Evolutionary conservation across 2,113 vertebrate species (phyloP), one percentile per base, ranked within the genome.

Genomic region (Myotis lucifugus): DNA sequence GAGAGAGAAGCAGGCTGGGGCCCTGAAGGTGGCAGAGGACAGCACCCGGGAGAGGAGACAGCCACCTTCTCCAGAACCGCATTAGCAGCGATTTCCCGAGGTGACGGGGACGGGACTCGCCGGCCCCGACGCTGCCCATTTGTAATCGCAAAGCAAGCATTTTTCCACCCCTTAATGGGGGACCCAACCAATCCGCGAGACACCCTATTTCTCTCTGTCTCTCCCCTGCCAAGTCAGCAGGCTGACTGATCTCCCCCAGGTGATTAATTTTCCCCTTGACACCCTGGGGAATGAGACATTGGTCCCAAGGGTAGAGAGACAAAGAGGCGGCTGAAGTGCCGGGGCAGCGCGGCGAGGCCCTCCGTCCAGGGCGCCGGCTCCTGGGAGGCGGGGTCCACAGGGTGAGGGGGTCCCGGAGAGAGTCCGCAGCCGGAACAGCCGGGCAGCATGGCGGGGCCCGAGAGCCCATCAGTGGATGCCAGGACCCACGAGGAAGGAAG

Each of bases 181-280:
- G 88, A 90, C 97, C 97, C 95, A 92, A 42, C 97, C 97, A 96
- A 97, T 97, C 97, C 69, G n/a, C 4, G 72, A 95, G 83, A 84
- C 96, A 95, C 97, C 97, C 97, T 95, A 97, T 97, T 97, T 95
- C 97, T 97, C 97, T 97, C 96, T 97, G 97, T 97, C 97, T 96
- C 52, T 95, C 89, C 95, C 95, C 94, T 97, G 97, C 97, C 97
- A 97, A 97, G 93, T 97, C 97, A 97, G 97, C 97, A 97, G 88
- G 82, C 96, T 97, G 94, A 96, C 95, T 93, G 96, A 97, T 97
- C 96, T 96, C 95, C 97, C 97, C 96, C 70, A 90, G 93, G 97
- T 97, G 97, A 97, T 97, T 97, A 97, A 97, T 97, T 96, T 91
- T 97, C 97, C 97, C 97, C 97, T 97, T 96, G 97, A 97, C 97